Percentiles rank a stretch among this genome's conserved stretches.
phyloP scores from a whole-genome alignment of 1,140 invertebrate genomes.

The Elysia chlorotica region DNA sequence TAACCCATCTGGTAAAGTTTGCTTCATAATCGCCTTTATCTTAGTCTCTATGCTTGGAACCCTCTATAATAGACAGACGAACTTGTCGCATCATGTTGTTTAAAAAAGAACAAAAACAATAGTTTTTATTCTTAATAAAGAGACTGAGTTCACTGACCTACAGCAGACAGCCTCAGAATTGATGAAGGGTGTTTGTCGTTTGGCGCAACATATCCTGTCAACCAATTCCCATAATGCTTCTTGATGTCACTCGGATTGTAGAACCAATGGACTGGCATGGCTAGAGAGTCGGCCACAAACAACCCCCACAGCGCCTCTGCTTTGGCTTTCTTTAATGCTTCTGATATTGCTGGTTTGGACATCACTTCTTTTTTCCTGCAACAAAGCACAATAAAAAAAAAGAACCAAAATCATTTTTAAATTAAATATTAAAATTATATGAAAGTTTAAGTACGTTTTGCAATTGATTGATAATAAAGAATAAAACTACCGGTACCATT shows the following conservation, averaged over 20 bases:
- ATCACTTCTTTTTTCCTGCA: slow-evolving; percentile 13
- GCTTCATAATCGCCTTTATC: too few species aligned
- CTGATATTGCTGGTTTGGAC: slow-evolving; percentile 32
- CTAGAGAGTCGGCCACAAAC: slow-evolving; percentile 46
- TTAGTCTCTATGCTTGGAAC: too few species aligned
- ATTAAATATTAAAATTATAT: not conserved
- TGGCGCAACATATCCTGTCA: slow-evolving; percentile 46
- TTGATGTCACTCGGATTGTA: slow-evolving; percentile 50
- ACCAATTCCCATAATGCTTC: slow-evolving; percentile 43
- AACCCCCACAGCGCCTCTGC: slow-evolving; percentile 48
- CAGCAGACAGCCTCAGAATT: slow-evolving; percentile 46
- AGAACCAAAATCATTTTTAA: not conserved
- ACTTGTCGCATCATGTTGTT: too few species aligned
- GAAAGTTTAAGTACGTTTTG: too few species aligned
- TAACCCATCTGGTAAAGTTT: too few species aligned
- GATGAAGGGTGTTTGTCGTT: slow-evolving; percentile 48
- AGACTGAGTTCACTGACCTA: slow-evolving; percentile 44
- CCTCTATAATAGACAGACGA: too few species aligned
- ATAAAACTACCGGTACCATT: too few species aligned
- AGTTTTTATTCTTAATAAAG: too few species aligned
- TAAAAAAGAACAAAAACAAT: too few species aligned
- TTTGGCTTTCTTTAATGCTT: slow-evolving; percentile 34
- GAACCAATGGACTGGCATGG: slow-evolving; percentile 59
- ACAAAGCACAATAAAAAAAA: not conserved
- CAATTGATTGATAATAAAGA: too few species aligned